Base-by-base conservation (phyloP, 2,888 invertebrate genomes). In the Apeira syringaria region DNA sequence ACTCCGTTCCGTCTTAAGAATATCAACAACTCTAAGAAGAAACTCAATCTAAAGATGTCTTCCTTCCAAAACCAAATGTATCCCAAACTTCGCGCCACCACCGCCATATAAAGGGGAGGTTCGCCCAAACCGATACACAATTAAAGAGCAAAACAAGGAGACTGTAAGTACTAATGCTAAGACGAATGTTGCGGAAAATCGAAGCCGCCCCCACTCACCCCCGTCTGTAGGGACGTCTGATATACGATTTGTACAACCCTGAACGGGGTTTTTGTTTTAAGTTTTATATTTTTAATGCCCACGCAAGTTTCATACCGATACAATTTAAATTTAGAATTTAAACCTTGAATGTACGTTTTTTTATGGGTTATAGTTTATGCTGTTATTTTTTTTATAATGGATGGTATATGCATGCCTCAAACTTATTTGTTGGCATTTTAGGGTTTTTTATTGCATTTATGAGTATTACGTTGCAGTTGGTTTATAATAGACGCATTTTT, bases 111-210 rank as follows among this genome's bases (percentile, higher is more conserved):
- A 47, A 56, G 61, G 65, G 59, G 68, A 58, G 66, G 64, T 56
- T 37, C 71, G 65, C 56, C 74, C 33, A 70, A 81, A 79, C 83
- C 84, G 76, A 84, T 87, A 86, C 79, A 87, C 86, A 88, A 85
- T 87, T 87, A 88, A 81, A 86, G 77, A 77, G 80, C 76, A 81
- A 84, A 83, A 84, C 84, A 85, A 77, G 78, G 71, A 73, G 74
- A 74, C 77, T 75, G 76, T 76, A 77, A 79, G 76, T 83, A 83
- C 79, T 85, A 85, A 84, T 81, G 80, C 81, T 80, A 83, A 86
- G 87, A 87, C 87, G 88, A 86, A 88, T 85, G 86, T 88, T 87
- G 87, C 85, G 89, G 83, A 89, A 88, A 89, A 88, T 88, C 86
- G 85, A 83, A 80, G 73, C 74, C 72, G 60, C 60, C 70, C 70